Base-by-base conservation (phyloP, 1,140 invertebrate genomes). In the Philaenus spumarius region DNA sequence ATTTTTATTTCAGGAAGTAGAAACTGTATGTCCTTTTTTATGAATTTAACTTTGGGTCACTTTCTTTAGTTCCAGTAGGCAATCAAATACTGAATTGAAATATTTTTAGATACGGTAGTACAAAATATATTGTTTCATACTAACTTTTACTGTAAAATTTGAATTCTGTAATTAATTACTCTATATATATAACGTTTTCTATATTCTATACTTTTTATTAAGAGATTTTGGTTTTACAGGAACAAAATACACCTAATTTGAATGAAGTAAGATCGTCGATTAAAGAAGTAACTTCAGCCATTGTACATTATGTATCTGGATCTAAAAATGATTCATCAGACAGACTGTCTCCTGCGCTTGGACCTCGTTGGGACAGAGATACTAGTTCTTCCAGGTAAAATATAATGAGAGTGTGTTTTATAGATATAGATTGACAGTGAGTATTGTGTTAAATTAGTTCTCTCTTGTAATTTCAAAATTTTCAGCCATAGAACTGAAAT, bases 201-300 rank as follows among this genome's bases (percentile, higher is more conserved):
- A n/a, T 52, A 47, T 52, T 37, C 6, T 53, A 5, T 39, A 35
- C 22, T 53, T 35, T 37, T 39, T 53, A 35, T 6, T 22, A 6
- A 11, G 37, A 19, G 26, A 53, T 11, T 37, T 26, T 53, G 26
- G 50, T 30, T 12, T 48, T 43, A 23, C 56, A 58, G 60, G 54
- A 45, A 42, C 64, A 58, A 34, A 60, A 60, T 50, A 58, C 71
- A 57, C 70, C 64, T 46, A 67, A 67, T 34, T 60, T 69, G 55
- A 82, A 85, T 60, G 89, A 91, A 72, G 91, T 94, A 64, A 87
- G 90, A 65, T 84, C 87, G 60, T 92, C 89, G 55, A 93, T 94
- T 71, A 92, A 91, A 72, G 90, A 92, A 75, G 90, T 94, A 30
- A 93, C 90, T 34, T 92, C 89, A 62, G 90, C 90, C n/a, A 93